Conservation (phyloP, 2,113 vertebrate genomes). For the Jaculus jaculus region DNA sequence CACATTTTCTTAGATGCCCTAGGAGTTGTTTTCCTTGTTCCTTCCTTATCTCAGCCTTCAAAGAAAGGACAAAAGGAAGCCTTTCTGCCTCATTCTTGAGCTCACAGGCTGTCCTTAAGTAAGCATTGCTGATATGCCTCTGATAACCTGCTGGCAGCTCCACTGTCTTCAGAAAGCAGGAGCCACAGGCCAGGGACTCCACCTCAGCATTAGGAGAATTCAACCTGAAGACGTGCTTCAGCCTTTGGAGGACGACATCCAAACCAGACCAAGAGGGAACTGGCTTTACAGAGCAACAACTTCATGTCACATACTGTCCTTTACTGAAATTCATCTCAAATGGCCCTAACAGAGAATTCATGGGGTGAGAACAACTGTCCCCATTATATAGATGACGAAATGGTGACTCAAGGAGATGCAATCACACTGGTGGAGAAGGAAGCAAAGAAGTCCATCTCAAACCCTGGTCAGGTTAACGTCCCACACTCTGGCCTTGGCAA, state of each 20-base stretch:
- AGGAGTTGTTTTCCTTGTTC: no score
- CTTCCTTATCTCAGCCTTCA: no score
- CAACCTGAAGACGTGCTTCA: no score
- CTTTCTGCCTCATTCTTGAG: no score
- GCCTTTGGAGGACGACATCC: not conserved
- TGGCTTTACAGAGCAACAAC: not conserved
- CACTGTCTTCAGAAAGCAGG: no score
- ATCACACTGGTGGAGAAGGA: not conserved
- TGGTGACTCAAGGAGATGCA: not conserved
- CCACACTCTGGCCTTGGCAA: not conserved
- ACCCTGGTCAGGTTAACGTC: not conserved
- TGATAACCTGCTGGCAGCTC: no score
- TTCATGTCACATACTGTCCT: not conserved
- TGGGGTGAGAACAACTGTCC: not conserved
- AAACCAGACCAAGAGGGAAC: not conserved
- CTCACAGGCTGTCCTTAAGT: no score
- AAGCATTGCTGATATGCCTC: no score
- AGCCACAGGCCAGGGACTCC: no score
- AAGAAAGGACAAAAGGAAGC: no score
- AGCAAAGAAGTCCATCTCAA: not conserved
- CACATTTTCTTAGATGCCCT: no score
- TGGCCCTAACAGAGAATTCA: not conserved
- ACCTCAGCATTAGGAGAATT: no score
- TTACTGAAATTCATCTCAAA: not conserved
- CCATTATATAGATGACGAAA: not conserved